phyloP scores from a whole-genome alignment of 2,797 vertebrate genomes.

The Mus minutoides region DNA sequence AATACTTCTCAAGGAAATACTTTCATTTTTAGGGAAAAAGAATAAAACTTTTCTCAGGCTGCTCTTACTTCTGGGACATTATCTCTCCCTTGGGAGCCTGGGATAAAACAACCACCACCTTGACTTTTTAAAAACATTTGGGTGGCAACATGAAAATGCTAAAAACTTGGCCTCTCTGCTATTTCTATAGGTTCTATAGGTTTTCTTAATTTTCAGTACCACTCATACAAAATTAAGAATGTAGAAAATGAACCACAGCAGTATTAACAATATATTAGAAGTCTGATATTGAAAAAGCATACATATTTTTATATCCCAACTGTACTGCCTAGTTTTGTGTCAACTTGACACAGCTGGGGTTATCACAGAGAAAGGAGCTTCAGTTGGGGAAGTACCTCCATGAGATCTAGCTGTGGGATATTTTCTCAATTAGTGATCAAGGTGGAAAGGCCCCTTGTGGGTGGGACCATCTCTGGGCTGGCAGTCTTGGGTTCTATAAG shows the following conservation, averaged over 20 bases:
- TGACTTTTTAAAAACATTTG: background rate
- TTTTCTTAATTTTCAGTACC: background rate
- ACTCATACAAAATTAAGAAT: background rate
- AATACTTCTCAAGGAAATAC: background rate
- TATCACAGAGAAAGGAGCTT: too few relatives aligned
- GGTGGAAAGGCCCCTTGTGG: too few relatives aligned
- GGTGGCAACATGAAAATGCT: background rate
- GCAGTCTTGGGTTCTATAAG: too few relatives aligned
- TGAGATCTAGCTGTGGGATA: too few relatives aligned
- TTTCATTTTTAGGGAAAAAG: conserved; percentile 6
- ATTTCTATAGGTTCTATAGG: background rate
- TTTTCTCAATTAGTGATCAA: too few relatives aligned
- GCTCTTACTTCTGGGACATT: background rate
- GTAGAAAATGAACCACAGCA: background rate
- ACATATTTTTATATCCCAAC: conserved; percentile 23
- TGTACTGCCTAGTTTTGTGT: too few relatives aligned
- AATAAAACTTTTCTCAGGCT: conserved; percentile 40
- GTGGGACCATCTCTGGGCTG: too few relatives aligned
- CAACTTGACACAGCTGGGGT: too few relatives aligned
- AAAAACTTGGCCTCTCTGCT: background rate
- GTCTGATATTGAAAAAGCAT: background rate
- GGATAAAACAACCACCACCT: background rate
- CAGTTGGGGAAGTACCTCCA: too few relatives aligned
- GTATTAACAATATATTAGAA: background rate
- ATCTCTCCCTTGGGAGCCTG: background rate